Evolutionary conservation across 2,797 vertebrate species (phyloP).

Genomic region (Morelia viridis): DNA sequence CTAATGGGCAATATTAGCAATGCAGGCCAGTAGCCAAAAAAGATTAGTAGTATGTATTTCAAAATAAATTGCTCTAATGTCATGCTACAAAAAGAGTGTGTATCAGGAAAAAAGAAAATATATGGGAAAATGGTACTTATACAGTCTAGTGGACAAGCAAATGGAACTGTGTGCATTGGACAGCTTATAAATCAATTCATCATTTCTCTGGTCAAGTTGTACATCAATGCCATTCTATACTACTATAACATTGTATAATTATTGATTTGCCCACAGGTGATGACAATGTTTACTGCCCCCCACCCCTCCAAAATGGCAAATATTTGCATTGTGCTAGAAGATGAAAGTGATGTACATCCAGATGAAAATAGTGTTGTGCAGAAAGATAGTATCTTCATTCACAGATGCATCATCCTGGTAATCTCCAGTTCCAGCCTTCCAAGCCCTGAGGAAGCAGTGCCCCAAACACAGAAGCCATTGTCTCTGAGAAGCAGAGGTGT

Average conservation of each 20-base stretch:
- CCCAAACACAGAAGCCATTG: neutral
- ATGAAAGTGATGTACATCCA: neutral
- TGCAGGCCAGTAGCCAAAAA: neutral
- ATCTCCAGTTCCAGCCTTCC: neutral
- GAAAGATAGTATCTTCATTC: neutral
- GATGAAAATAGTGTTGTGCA: neutral
- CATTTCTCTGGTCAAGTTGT: conserved; percentile 61
- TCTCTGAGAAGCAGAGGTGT: neutral
- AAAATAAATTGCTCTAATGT: conserved; percentile 53
- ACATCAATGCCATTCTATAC: conserved; percentile 56
- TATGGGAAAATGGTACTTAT: conserved; percentile 61
- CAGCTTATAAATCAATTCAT: conserved; percentile 64
- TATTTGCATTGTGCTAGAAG: neutral
- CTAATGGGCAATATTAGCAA: neutral
- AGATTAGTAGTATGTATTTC: conserved; percentile 25
- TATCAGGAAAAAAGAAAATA: conserved; percentile 28
- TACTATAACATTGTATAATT: conserved; percentile 44
- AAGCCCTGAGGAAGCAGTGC: no score
- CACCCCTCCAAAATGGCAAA: neutral
- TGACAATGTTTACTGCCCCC: neutral
- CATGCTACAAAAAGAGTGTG: conserved; percentile 38
- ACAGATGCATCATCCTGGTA: neutral
- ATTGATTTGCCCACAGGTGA: neutral
- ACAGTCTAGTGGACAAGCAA: conserved; percentile 59
- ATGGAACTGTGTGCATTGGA: conserved; percentile 55